Conservation (phyloP, 2,888 invertebrate genomes). For the Norana najaformis region DNA sequence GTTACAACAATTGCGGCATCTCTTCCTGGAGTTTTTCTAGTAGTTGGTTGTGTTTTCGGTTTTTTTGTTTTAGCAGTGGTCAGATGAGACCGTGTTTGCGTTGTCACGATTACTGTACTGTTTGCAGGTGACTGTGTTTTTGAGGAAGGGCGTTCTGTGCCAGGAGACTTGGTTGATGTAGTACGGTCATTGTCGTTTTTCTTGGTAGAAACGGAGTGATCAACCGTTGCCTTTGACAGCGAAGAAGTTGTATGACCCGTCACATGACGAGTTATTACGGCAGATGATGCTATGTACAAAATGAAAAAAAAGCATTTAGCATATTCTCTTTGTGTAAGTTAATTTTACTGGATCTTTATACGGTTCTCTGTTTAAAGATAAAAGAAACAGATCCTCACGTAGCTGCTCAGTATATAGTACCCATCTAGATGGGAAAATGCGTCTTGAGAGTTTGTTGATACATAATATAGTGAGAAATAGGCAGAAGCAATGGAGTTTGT, state of each 20-base stretch:
- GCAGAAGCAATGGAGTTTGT: background rate
- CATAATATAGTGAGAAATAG: background rate
- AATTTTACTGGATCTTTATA: background rate
- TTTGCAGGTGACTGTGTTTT: too few species aligned
- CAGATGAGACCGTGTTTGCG: too few species aligned
- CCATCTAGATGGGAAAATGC: too few species aligned
- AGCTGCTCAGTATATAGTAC: too few species aligned
- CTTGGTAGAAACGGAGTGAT: background rate
- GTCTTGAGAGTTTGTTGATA: too few species aligned
- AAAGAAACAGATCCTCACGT: background rate
- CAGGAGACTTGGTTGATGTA: too few species aligned
- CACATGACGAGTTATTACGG: background rate
- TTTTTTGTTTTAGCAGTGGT: too few species aligned
- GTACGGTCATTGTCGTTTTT: background rate
- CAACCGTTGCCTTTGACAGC: background rate
- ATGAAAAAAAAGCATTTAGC: background rate
- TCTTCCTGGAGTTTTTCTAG: too few species aligned
- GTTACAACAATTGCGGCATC: too few species aligned
- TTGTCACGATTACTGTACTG: too few species aligned
- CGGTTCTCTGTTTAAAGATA: background rate
- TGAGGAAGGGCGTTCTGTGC: too few species aligned
- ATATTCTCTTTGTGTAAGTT: background rate
- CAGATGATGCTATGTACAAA: background rate
- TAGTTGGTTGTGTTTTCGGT: too few species aligned
- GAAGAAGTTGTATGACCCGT: background rate